These are phyloP conservation scores for Takifugu ocellatus DNA, from an alignment of 2,797 vertebrate species.

Conservation along the genomic window DNA sequence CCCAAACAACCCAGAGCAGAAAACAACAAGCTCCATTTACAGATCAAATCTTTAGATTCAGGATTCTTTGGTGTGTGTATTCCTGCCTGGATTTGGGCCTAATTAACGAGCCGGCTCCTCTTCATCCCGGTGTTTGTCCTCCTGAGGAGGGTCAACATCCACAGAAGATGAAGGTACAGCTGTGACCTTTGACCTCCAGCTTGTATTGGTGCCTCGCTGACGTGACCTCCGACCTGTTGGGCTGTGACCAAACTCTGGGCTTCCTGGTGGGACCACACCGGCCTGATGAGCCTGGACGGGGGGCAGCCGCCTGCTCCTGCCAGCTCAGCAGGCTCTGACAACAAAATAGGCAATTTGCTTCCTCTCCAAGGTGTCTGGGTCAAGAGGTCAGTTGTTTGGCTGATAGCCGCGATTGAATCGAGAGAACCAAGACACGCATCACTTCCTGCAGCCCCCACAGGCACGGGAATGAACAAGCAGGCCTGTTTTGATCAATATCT, in stretches of 20 bases:
- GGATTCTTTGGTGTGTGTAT: too few relatives aligned
- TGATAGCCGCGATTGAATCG: constrained; percentile 18
- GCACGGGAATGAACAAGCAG: constrained; percentile 4
- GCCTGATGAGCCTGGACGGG: background rate
- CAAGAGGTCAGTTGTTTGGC: constrained; percentile 27
- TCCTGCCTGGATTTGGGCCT: too few relatives aligned
- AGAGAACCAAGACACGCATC: constrained; percentile 13
- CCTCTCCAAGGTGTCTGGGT: constrained; percentile 26
- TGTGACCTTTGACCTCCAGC: too few relatives aligned
- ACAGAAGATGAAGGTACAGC: too few relatives aligned
- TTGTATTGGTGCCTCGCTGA: too few relatives aligned
- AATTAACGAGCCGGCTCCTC: too few relatives aligned
- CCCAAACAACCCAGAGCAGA: background rate
- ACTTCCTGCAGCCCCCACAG: constrained; percentile 3
- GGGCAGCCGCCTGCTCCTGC: constrained; percentile 11
- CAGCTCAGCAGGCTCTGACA: constrained; percentile 31
- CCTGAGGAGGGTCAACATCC: too few relatives aligned
- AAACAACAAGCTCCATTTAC: background rate
- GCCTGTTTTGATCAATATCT: constrained; percentile 3
- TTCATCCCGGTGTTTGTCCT: too few relatives aligned
- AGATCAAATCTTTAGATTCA: too few relatives aligned
- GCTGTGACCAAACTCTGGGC: too few relatives aligned
- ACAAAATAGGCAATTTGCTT: constrained; percentile 46
- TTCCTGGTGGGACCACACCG: too few relatives aligned
- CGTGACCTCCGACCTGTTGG: too few relatives aligned